Evolutionary conservation across 2,797 vertebrate species (phyloP).

Genomic region (Pampus argenteus): DNA sequence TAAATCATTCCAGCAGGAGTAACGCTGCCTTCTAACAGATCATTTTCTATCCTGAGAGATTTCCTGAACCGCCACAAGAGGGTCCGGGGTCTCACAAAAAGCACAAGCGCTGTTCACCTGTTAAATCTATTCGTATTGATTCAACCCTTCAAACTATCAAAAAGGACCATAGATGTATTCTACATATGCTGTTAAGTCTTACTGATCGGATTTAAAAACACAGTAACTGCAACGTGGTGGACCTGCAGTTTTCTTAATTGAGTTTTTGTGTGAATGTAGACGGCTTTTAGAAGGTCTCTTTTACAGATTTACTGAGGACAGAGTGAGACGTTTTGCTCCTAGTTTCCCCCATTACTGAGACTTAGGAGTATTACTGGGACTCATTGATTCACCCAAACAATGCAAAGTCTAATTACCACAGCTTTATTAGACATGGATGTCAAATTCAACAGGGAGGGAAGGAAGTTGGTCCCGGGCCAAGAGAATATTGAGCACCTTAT

Average conservation of each 20-base stretch:
- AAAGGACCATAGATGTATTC: neutral
- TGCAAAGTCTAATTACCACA: slow-evolving; percentile 60
- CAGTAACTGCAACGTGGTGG: neutral
- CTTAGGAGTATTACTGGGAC: slow-evolving; percentile 39
- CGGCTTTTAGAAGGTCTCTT: neutral
- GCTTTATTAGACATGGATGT: slow-evolving; percentile 64
- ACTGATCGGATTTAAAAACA: too few species aligned
- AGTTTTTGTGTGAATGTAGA: slow-evolving; percentile 6
- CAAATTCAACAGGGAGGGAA: slow-evolving; percentile 47
- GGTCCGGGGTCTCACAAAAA: slow-evolving; percentile 49
- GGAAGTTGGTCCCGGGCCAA: slow-evolving; percentile 56
- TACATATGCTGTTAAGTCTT: neutral
- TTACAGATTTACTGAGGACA: slow-evolving; percentile 14
- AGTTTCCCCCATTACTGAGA: slow-evolving; percentile 38
- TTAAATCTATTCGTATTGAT: neutral
- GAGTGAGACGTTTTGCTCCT: slow-evolving; percentile 22
- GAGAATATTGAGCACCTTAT: slow-evolving; percentile 63
- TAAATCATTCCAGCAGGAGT: neutral
- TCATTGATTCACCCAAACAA: slow-evolving; percentile 59
- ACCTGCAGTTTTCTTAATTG: neutral
- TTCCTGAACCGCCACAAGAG: slow-evolving; percentile 54
- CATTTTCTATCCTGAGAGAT: slow-evolving; percentile 20
- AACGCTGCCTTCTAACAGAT: neutral
- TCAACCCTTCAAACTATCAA: neutral
- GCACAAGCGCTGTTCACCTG: slow-evolving; percentile 13